Base-by-base conservation (phyloP, 2,797 vertebrate species). In the Erpetoichthys calabaricus region DNA sequence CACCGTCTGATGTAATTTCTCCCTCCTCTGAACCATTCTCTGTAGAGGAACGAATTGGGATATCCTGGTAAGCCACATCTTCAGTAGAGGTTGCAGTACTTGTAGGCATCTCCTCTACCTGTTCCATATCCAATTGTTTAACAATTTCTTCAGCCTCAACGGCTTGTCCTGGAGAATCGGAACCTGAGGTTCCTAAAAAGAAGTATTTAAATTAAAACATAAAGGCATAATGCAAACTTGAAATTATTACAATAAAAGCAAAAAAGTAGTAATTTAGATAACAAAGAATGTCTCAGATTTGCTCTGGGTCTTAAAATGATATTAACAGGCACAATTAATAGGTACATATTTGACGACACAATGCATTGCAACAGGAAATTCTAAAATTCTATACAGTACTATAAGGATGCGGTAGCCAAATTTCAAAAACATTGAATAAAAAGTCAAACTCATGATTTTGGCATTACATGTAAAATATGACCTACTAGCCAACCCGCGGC, bases 141-240 rank as follows among this genome's bases (percentile, higher is more conserved):
- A 97, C 92, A 47, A 97, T 92, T 67, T 98, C 94, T 72, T 98
- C 95, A 0, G 94, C 95, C 60, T 98, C 94, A 66, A 95, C 67
- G 0, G 90, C 89, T 77, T 97, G 94, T 57, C 91, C 94, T 4
- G 94, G 91, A 3, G 92, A 97, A 73, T 97, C 92, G 0, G 92
- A 96, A 56, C 91, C 92, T 44, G 89, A 85, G 0, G 90, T 89
- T 64, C 86, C 90, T 93, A 68, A 45, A 25, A 55, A 45, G 3
- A 44, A 25, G 25, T 25, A 25, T 25, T 25, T 25, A 42, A 51
- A 7, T 4, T 4, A 8, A 58, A 45, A 4, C 6, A 3, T 57
- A 5, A 57, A n/a, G 51, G 46, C 10, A 47, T 5, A 50, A 4
- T 10, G 7, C 5, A 7, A 51, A 7, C 3, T 47, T 10, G 44